These are phyloP conservation scores for Thinocorus orbignyianus DNA, from an alignment of 2,113 vertebrate species.

Conservation along the genomic window DNA sequence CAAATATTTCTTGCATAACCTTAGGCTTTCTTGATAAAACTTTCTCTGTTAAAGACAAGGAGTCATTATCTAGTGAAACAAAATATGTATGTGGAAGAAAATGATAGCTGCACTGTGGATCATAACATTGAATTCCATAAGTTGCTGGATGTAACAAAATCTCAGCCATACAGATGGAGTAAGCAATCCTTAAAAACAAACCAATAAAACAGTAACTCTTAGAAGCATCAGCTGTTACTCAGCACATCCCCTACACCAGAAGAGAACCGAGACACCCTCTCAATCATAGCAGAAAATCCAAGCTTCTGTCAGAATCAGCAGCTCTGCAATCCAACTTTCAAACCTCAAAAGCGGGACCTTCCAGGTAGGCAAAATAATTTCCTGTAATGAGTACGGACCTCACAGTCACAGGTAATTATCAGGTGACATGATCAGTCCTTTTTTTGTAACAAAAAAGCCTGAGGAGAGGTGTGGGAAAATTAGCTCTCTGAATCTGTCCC, in stretches of 20 bases:
- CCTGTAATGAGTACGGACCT: neutral
- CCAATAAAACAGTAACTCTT: neutral
- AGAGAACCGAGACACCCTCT: neutral
- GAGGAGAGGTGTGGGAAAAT: neutral
- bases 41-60: neutral
- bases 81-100: neutral
- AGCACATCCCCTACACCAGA: neutral
- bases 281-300: neutral
- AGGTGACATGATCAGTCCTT: neutral
- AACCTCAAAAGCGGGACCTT: neutral
- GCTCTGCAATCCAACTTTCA: neutral
- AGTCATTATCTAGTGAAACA: neutral
- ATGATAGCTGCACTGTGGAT: neutral
- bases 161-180: neutral
- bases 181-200: neutral
- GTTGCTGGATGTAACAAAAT: neutral
- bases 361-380: neutral
- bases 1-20: neutral
- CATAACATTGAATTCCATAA: neutral
- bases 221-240: neutral
- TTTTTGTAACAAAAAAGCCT: neutral
- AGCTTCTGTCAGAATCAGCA: neutral
- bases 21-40: neutral
- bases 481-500: neutral
- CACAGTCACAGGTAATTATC: neutral